A percentile compares a stretch with the other conserved stretches of the same genome.
phyloP scores from a whole-genome alignment of 2,888 invertebrate genomes.

The Autographa gamma region DNA sequence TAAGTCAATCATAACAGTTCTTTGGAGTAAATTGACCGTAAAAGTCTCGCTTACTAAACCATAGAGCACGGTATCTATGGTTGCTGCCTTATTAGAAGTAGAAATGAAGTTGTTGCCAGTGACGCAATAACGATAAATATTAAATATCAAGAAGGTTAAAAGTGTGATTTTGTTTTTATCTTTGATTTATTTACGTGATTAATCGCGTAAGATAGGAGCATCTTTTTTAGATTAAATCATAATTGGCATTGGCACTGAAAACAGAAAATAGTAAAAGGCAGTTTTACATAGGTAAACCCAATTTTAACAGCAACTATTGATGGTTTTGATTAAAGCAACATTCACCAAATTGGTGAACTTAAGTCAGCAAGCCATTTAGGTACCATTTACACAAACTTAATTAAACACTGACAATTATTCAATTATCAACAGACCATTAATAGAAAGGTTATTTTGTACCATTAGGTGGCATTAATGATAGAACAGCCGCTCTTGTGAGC shows the following conservation, averaged over 20 bases:
- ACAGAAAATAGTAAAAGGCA: too few species aligned
- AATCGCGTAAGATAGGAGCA: neutral
- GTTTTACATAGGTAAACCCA: too few species aligned
- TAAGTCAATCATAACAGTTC: constrained; percentile 63
- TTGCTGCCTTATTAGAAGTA: constrained; percentile 21
- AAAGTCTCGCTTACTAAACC: constrained; percentile 48
- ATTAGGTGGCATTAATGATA: neutral
- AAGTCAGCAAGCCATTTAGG: too few species aligned
- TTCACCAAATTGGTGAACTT: too few species aligned
- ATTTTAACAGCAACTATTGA: too few species aligned
- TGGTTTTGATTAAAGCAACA: too few species aligned
- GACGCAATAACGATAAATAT: constrained; percentile 8
- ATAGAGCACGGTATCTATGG: constrained; percentile 25
- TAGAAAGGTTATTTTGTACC: neutral
- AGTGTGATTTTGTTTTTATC: neutral
- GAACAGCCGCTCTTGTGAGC: neutral
- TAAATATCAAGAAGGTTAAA: neutral
- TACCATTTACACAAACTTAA: too few species aligned
- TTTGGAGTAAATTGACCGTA: constrained; percentile 64
- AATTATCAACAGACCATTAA: neutral
- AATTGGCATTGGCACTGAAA: too few species aligned
- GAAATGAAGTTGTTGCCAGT: constrained; percentile 23
- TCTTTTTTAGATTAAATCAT: neutral
- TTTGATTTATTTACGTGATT: neutral
- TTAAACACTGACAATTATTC: neutral